Conservation (phyloP, 2,113 vertebrate genomes). For the Suncus etruscus region DNA sequence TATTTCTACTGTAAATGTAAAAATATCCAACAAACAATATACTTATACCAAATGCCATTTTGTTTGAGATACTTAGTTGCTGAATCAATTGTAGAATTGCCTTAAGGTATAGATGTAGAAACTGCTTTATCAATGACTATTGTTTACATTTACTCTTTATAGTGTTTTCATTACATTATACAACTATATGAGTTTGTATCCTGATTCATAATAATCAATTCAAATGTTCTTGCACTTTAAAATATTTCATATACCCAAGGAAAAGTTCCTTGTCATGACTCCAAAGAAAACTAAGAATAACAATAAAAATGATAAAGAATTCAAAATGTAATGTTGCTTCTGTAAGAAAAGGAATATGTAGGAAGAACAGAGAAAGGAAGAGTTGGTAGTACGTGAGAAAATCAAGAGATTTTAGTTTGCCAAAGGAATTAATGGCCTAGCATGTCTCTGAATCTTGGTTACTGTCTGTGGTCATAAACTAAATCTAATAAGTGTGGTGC, state of each 20-base stretch:
- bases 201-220: constrained; percentile 29
- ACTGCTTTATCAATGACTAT: constrained; percentile 28
- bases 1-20: constrained; percentile 71
- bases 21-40: constrained; percentile 62
- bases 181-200: constrained; percentile 27
- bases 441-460: not conserved
- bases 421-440: constrained; percentile 51
- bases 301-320: constrained; percentile 41
- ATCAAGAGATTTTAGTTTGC: constrained; percentile 20
- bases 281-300: constrained; percentile 63
- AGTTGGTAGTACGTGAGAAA: constrained; percentile 24
- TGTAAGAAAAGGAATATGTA: constrained; percentile 19
- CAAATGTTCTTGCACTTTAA: constrained; percentile 26
- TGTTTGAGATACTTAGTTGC: constrained; percentile 42
- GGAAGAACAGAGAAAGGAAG: not conserved
- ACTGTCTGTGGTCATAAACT: constrained; percentile 56
- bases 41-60: constrained; percentile 18
- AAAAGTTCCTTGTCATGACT: constrained; percentile 40
- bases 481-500: not conserved
- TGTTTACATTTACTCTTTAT: constrained; percentile 55
- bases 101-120: not conserved
- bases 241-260: not conserved
- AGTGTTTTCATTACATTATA: constrained; percentile 40
- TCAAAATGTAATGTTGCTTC: constrained; percentile 48
- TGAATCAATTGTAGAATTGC: constrained; percentile 51